Evolutionary conservation across 2,113 vertebrate species (phyloP), one percentile per base, ranked within the genome.

Genomic region (Hydrolagus affinis): DNA sequence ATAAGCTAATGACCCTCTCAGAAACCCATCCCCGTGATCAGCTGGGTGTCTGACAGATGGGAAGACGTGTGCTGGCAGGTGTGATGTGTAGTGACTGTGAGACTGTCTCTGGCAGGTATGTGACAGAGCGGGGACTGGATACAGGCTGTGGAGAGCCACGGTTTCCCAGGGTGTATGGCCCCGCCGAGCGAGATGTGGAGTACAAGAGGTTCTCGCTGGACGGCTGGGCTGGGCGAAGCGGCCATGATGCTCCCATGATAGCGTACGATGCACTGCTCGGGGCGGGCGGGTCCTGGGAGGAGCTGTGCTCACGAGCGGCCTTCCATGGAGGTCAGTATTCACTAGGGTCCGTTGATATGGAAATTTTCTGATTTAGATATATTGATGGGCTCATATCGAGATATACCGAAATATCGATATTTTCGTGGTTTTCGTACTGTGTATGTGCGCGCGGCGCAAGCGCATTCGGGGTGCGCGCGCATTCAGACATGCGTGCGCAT

Each of bases 231-330:
- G 95, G 95, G 3, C 90, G 94, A 2, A 94, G 95, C 0, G 94
- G 95, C 15, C 95, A 96, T 0, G 95, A 96, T 0, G 94, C 95
- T 0, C 95, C 95, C 4, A 96, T 96, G 95, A 95, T 96, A 17
- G 95, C 95, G 0, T 80, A 93, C 74, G 95, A 96, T 23, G 92
- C 94, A 0, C 86, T 96, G 86, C 90, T 96, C 87, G 92, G 91
- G 0, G 92, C 94, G 0, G 92, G 91, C 0, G 72, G 86, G 0
- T 86, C 91, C 90, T 96, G 95, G 95, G 91, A 90, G 15, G 93
- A 95, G 77, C 91, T 96, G 83, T 94, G 95, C 87, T 91, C 90
- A 89, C 77, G 87, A 85, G 93, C 62, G 0, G 92, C 87, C 86
- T 95, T 95, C 85, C 95, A 95, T 73, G 95, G 94, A 90, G 95